These are phyloP conservation scores for Belonocnema kinseyi DNA, from an alignment of 1,140 invertebrate genomes.

Conservation along the genomic window DNA sequence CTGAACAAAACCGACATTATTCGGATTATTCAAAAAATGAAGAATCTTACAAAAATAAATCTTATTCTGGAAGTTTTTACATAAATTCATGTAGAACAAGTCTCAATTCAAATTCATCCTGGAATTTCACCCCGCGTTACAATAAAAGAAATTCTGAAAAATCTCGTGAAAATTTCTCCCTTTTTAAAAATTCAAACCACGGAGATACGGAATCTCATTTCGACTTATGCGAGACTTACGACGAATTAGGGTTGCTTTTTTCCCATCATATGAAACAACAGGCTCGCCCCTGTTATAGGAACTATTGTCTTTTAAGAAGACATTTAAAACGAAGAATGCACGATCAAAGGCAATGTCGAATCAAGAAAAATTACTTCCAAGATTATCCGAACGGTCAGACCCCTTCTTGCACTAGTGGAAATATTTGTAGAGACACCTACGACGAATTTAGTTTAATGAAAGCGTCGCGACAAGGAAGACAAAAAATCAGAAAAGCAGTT, in stretches of 20 bases:
- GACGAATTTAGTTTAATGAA: conserved; percentile 43
- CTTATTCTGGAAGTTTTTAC: too few relatives aligned
- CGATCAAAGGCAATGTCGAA: conserved; percentile 37
- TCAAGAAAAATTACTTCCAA: conserved; percentile 22
- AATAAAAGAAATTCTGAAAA: conserved; percentile 1
- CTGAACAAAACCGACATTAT: background rate
- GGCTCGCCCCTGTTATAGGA: conserved; percentile 36
- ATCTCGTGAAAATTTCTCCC: background rate
- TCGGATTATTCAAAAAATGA: background rate
- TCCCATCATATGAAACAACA: conserved; percentile 42
- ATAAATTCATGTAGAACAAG: too few relatives aligned
- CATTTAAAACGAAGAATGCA: conserved; percentile 33
- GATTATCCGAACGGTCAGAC: conserved; percentile 26
- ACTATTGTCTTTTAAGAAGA: conserved; percentile 40
- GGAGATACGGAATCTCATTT: conserved; percentile 10
- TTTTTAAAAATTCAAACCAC: background rate
- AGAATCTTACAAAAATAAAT: background rate
- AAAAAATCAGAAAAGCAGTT: conserved; percentile 29
- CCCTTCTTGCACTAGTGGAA: conserved; percentile 36
- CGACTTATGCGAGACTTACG: conserved; percentile 38
- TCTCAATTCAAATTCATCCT: background rate
- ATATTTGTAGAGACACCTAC: conserved; percentile 41
- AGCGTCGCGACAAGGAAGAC: conserved; percentile 17
- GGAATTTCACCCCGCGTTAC: too few relatives aligned
- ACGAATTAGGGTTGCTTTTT: conserved; percentile 42